Evolutionary conservation across 92 coral and sea anemone species (phyloP), one percentile per base, ranked within the genome.

Genomic region (Siderastrea siderea): DNA sequence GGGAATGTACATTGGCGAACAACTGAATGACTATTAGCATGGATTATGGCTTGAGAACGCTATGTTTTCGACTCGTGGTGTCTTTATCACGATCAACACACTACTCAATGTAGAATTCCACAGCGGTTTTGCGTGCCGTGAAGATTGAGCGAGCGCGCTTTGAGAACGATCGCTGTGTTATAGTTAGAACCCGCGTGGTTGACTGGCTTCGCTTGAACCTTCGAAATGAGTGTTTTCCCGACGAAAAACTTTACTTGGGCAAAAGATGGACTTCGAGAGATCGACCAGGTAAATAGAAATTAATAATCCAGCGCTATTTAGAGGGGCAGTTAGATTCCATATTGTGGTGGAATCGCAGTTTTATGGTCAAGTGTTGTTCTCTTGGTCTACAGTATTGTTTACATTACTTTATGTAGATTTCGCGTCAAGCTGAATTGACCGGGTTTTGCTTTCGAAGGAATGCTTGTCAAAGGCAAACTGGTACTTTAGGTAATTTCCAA

Each of bases 251-350:
- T 81, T 43, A 53, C 65, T 83, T 94, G 93, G 95, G 97, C 97
- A 13, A 88, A 84, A 52, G 94, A 92, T 67, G 85, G 83, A 16
- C 92, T 92, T 58, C 93, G 90, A 75, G 95, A 94, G 76, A 92
- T 94, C 71, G 88, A 82, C 44, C 92, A 94, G 97, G 97, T 94
- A 76, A 73, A 82, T n/a, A 68, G 7, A 54, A 58, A 87, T 85
- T 85, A 77, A 38, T 68, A 85, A 68, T 85, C 83, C 89, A 77
- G 47, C 48, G 89, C 77, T 85, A 67, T 55, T 47, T 7, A 51
- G 54, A 59, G 47, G 83, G 89, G 68, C 89, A 77, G 89, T 85
- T 77, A 12, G 58, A 12, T 11, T 55, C 59, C 76, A 66, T 67
- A 61, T 57, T 63, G 74, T 73, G 74, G 11, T 19, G 14, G 54